Evolutionary conservation across 2,888 invertebrate species (phyloP).

Genomic region (Nebria salina): DNA sequence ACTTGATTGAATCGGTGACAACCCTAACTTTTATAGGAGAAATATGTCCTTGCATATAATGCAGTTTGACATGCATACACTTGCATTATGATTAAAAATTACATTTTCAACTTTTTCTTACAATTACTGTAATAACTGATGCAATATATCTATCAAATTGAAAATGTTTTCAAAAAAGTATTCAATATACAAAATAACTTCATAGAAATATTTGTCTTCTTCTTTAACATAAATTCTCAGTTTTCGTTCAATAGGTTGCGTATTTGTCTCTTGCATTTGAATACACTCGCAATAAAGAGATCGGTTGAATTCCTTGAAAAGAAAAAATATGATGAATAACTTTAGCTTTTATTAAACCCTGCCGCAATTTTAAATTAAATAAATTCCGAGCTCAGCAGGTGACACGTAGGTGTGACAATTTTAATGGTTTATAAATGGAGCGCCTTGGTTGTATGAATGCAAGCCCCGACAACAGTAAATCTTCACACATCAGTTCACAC

Average conservation of each 20-base stretch:
- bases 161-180: no score
- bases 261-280: no score
- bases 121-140: neutral
- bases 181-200: no score
- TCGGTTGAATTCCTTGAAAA: neutral
- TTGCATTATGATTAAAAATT: conserved; percentile 5
- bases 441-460: neutral
- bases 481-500: neutral
- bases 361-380: neutral
- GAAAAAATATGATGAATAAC: neutral
- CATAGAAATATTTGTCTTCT: no score
- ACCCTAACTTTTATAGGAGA: conserved; percentile 16
- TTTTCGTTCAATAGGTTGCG: no score
- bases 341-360: neutral
- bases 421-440: neutral
- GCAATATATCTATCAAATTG: neutral
- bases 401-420: neutral
- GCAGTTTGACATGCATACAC: neutral
- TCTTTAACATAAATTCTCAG: no score
- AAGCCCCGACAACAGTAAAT: neutral
- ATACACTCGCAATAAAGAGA: no score
- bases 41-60: conserved; percentile 18
- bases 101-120: neutral
- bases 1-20: conserved; percentile 22
- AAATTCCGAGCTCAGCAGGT: neutral